Base-by-base conservation (phyloP, 2,113 vertebrate genomes). In the Chlorocebus sabaeus region DNA sequence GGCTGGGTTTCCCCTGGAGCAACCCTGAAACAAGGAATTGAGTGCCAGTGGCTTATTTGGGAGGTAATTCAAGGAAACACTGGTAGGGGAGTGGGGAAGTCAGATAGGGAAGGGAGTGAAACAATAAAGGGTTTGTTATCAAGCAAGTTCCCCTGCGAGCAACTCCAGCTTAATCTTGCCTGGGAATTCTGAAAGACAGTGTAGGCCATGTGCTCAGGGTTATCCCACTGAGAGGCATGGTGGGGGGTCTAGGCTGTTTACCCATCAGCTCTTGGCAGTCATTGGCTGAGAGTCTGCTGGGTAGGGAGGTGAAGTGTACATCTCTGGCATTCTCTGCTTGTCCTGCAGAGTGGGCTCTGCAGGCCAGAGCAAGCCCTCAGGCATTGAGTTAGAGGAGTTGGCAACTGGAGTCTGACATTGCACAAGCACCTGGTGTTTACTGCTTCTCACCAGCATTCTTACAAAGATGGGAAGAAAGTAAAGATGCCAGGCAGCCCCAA, bases 321-420 rank as follows among this genome's bases (percentile, higher is more conserved):
- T 45, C 23, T 22, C 32, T 1, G 1, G 67, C n/a, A 40, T 27
- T 40, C 38, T 20, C 73, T 22, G 20, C 73, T 27, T 45, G 22
- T 30, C 20, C 75, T 75, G 43, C n/a, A 38, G 13, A n/a, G 73
- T 25, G 6, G n/a, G 76, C 76, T 68, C 10, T 68, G 45, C 38
- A 12, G 25, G 45, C 64, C 72, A 79, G 52, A 73, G 61, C 50
- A 70, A 52, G 79, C 40, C 50, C 40, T 35, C 27, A 3, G 73
- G 50, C 32, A 43, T 0, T 3, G 43, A 84, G 43, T 48, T 22
- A 16, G 12, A 38, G 59, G 20, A 32, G 45, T 64, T 48, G 64
- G 70, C 32, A 18, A 0, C 12, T 52, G 2, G 84, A 40, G 50
- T 11, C 11, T 30, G 12, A 43, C 9, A 0, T 2, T 13, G 79